Conservation (phyloP, 1,140 invertebrate species). For the Drosophila repleta region DNA sequence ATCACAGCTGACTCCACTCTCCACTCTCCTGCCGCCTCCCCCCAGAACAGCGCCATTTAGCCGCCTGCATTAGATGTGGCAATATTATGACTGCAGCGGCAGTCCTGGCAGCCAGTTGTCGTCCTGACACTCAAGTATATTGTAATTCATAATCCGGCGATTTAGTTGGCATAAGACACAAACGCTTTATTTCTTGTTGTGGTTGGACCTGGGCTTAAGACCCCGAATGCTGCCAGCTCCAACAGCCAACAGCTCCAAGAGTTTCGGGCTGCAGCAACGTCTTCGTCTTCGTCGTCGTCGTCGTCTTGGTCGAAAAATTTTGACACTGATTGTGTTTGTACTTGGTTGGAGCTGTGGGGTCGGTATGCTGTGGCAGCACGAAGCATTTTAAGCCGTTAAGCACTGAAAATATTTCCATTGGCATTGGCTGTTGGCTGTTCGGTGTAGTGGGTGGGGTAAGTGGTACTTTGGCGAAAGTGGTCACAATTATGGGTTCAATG, state of each 20-base stretch:
- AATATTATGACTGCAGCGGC: constrained; percentile 73
- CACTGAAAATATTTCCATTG: constrained; percentile 65
- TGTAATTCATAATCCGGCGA: constrained; percentile 79
- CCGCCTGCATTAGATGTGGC: constrained; percentile 69
- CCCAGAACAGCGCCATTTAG: constrained; percentile 51
- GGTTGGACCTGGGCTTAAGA: constrained; percentile 62
- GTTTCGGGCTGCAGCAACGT: constrained; percentile 10
- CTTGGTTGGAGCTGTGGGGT: constrained; percentile 10
- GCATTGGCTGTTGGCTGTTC: no score
- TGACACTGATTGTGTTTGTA: constrained; percentile 78
- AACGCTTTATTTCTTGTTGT: constrained; percentile 71
- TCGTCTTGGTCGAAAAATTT: constrained; percentile 57
- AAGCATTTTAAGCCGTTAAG: constrained; percentile 62
- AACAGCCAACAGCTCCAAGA: constrained; percentile 3
- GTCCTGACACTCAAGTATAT: constrained; percentile 65
- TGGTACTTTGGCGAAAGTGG: constrained; percentile 37
- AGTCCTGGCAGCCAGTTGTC: constrained; percentile 28
- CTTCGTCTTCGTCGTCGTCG: constrained; percentile 29
- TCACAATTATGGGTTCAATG: constrained; percentile 53
- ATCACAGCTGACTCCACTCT: constrained; percentile 16
- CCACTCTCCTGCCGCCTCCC: no score
- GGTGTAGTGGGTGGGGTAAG: constrained; percentile 33
- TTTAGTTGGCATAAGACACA: constrained; percentile 76
- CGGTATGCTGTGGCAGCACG: no score
- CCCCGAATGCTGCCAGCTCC: background rate